Percentiles rank a stretch among this genome's conserved stretches.
phyloP scores from a whole-genome alignment of 2,113 vertebrate species.

The Pimephales promelas region DNA sequence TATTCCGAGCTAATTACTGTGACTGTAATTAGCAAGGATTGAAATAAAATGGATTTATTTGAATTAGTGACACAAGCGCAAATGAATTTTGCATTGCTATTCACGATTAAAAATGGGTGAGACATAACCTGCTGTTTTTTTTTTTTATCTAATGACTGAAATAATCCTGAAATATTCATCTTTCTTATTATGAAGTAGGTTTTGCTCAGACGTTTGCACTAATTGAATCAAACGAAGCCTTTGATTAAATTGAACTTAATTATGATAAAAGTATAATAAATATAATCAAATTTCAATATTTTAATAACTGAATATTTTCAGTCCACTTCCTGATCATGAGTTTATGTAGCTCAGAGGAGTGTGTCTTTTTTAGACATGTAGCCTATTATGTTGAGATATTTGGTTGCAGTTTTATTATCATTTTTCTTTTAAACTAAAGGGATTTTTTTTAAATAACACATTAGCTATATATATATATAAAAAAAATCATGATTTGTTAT shows the following conservation, averaged over 20 bases:
- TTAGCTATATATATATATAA: neutral
- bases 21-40: conserved; percentile 57
- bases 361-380: neutral
- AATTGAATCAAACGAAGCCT: neutral
- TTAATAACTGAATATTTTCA: too few species aligned
- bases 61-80: conserved; percentile 46
- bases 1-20: conserved; percentile 50
- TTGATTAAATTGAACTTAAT: neutral
- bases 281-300: too few species aligned
- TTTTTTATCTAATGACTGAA: conserved; percentile 51
- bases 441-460: neutral
- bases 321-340: neutral
- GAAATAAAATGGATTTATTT: conserved; percentile 54
- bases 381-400: neutral
- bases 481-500: too few species aligned
- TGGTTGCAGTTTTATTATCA: neutral
- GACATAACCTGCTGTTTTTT: conserved; percentile 53
- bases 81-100: conserved; percentile 49
- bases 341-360: neutral
- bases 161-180: conserved; percentile 4
- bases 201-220: neutral
- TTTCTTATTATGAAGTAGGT: neutral
- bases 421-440: neutral
- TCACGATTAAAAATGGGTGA: conserved; percentile 48
- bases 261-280: too few species aligned